Base-by-base conservation (phyloP, 2,888 invertebrate genomes). In the Philopedon plagiatum region DNA sequence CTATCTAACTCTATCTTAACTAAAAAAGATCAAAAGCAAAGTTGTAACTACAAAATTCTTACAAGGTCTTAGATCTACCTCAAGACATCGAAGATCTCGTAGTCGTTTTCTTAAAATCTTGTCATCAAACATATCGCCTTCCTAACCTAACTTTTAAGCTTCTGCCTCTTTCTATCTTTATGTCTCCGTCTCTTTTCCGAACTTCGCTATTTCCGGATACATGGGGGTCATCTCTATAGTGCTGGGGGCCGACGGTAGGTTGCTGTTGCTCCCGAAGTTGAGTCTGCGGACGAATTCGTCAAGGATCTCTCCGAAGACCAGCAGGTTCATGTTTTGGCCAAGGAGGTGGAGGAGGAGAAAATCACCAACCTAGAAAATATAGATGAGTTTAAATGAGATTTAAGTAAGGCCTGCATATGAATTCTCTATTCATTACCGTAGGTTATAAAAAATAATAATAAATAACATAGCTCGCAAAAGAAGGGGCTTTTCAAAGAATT, bases 211-310 rank as follows among this genome's bases (percentile, higher is more conserved):
- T 83, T 91, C 91, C 21, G 94, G 94, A 85, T 95, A 95, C 73
- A 94, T 94, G 4, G 94, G 93, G 67, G 93, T 92, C 92, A 95
- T 93, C 86, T 95, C 95, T 76, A 95, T 86, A 15, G 95, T 95
- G 63, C 94, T 94, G 0, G 95, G 95, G 1, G 95, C 95, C 0
- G 95, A 94, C 0, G 95, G 95, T 63, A 90, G 83, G 76, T 86
- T 86, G 72, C 93, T 91, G 82, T 93, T 92, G 79, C 92, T 92
- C 58, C 91, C 91, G 76, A 91, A 87, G 79, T 91, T 92, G 63
- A 93, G 85, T 75, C 90, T 89, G 73, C 91, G 89, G 54, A 92
- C 91, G n/a, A 94, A 85, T 81, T 94, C 94, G 77, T 94, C 92
- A 80, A 95, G 82, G 75, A 95, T 91, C 81, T 95, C 94, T 63